Base-by-base conservation (phyloP, 1,140 invertebrate genomes). In the Eupeodes corollae region DNA sequence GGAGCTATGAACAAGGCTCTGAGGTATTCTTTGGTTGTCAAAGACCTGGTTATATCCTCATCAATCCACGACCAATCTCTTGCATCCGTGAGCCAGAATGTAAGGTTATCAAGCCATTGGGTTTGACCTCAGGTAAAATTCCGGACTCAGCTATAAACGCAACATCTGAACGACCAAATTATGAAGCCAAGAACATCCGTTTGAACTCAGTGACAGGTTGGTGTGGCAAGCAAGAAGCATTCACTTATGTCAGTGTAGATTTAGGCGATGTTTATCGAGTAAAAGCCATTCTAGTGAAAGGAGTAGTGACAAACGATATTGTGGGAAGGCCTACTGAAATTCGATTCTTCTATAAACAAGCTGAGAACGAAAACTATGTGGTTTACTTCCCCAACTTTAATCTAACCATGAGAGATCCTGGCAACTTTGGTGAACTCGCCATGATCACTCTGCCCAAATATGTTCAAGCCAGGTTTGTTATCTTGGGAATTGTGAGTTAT, bases 321-420 rank as follows among this genome's bases (percentile, higher is more conserved):
- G 91, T 94, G 11, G 91, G 91, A 46, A 75, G 91, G 47, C 91
- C 91, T 8, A 96, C 91, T 0, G 91, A 96, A 75, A 91, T 97
- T 46, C 75, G 93, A 48, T 92, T 97, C 71, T 97, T 97, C 75
- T 97, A 97, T 67, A 97, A 97, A 71, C 86, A 91, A 71, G 77
- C 86, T 5, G 91, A 93, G 69, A 82, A 72, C 54, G 91, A 95
- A 65, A 94, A 95, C 58, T 96, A 94, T 58, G 90, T 95, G 8
- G 89, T 95, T 0, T 96, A 96, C 56, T 95, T 93, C 74, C 91
- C 92, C 12, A 94, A 95, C 58, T 94, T 94, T 63, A 95, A 93
- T 68, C 67, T 94, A 18, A 93, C 90, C 0, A 91, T 89, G 79
- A 74, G 88, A 51, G 89, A 93, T 67, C 89, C 91, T 19, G 91